Base-by-base conservation (phyloP, 2,888 invertebrate genomes). In the Drosophila longiperda region DNA sequence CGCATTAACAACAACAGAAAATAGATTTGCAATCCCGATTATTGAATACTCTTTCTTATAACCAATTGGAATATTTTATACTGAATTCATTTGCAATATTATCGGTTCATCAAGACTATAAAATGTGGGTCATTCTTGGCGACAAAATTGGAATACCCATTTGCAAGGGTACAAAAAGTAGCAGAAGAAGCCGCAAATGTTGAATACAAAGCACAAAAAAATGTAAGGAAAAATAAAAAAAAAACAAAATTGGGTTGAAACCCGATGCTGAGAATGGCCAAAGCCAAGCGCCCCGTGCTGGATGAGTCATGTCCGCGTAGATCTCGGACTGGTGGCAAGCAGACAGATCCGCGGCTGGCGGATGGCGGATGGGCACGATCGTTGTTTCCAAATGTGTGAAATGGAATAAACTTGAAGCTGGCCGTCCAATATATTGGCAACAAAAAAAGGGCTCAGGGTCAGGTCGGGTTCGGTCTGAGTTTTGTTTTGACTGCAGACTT, bases 401-500 rank as follows among this genome's bases (percentile, higher is more conserved):
- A 57, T 57, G 40, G 29, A 65, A 62, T 63, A 50, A 75, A 52
- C 53, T 52, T 71, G 66, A 60, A 66, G 75, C 60, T 66, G 38
- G 59, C 68, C 72, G 72, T 50, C 71, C 34, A 38, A 63, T 58
- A 53, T 45, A 71, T 66, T 68, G 73, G 75, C 68, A 62, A 61
- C 61, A 62, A 11, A 2, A 53, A 73, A 76, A 82, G 78, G 86
- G 81, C 84, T 73, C 86, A 81, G 77, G 83, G 82, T 82, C 75
- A 64, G 40, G 2, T 38, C 17, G 34, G 38, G 23, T 15, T 40
- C 26, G 53, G 40, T 59, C 36, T 45, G 49, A 42, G 38, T 63
- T 67, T 77, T 75, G 75, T 73, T 78, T 77, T 72, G 81, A 73
- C 73, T 67, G 49, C 55, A 38, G 54, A 70, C 80, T 45, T 82